Percentiles rank a stretch among this genome's conserved stretches.
phyloP scores from a whole-genome alignment of 2,113 vertebrate species.

The Nothoprocta pentlandii region DNA sequence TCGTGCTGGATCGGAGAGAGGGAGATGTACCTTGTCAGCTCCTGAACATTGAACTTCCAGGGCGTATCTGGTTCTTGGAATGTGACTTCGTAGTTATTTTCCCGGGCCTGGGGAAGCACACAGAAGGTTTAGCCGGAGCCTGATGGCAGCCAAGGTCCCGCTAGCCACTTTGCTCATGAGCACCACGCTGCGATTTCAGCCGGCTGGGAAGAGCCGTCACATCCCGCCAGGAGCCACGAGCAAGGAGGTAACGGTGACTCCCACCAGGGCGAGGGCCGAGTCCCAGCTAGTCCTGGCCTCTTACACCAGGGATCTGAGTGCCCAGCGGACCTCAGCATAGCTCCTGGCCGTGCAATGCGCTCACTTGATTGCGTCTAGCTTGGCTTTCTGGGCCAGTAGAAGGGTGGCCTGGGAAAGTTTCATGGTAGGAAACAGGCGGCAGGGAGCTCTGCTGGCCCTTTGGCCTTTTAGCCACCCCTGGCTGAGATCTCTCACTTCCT shows the following conservation, averaged over 20 bases:
- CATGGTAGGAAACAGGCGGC: neutral
- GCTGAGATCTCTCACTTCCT: neutral
- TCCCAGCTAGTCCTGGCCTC: neutral
- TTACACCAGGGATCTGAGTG: neutral
- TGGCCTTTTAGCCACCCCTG: neutral
- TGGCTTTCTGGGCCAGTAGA: neutral
- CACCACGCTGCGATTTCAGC: neutral
- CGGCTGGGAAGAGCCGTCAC: neutral
- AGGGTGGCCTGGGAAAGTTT: neutral
- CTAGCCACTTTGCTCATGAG: neutral
- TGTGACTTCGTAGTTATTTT: slow-evolving; percentile 82
- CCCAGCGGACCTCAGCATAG: neutral
- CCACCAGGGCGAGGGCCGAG: neutral
- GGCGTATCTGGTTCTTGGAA: slow-evolving; percentile 84
- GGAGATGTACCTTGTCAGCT: slow-evolving; percentile 80
- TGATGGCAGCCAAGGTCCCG: accelerated
- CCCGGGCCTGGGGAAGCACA: slow-evolving; percentile 79
- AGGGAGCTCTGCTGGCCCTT: neutral
- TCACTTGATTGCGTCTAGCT: neutral
- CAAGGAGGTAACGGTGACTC: neutral
- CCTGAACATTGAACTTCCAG: slow-evolving; percentile 85
- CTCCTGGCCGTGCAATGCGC: neutral
- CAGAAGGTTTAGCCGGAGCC: slow-evolving; percentile 4
- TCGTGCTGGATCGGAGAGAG: slow-evolving; percentile 27
- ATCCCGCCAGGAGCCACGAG: neutral